Conservation (phyloP, 2,113 vertebrate species). For the Tauraco erythrolophus region DNA sequence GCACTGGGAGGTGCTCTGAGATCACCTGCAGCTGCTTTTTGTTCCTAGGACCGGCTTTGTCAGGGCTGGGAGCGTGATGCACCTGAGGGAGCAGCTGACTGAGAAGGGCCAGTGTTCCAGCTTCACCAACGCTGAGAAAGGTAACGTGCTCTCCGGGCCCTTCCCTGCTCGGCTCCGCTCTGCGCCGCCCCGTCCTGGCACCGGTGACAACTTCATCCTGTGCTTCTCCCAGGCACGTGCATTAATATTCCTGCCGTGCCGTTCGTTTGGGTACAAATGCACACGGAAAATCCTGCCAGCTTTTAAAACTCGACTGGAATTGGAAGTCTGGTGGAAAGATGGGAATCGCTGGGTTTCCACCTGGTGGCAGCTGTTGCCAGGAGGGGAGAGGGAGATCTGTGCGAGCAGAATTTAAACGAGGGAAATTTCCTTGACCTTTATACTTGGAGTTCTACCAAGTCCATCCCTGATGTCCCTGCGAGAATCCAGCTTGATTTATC, state of each 20-base stretch:
- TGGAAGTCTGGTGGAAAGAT: background rate
- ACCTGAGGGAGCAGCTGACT: conserved; percentile 84
- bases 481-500: background rate
- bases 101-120: conserved; percentile 82
- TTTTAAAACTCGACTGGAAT: background rate
- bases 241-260: background rate
- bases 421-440: background rate
- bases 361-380: background rate
- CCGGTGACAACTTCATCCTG: background rate
- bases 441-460: background rate
- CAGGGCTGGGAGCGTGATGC: conserved; percentile 81
- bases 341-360: background rate
- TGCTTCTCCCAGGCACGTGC: background rate
- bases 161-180: rapidly evolving
- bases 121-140: conserved; percentile 91
- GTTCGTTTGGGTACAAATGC: rapidly evolving
- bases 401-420: background rate
- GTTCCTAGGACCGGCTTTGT: conserved; percentile 85
- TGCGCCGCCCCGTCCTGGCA: background rate
- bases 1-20: background rate
- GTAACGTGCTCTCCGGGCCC: conserved; percentile 25
- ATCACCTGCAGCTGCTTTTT: background rate
- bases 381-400: background rate
- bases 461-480: background rate
- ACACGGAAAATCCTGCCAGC: background rate